Evolutionary conservation across 2,888 invertebrate species (phyloP), one percentile per base, ranked within the genome.

Genomic region (Mycogona germanica): DNA sequence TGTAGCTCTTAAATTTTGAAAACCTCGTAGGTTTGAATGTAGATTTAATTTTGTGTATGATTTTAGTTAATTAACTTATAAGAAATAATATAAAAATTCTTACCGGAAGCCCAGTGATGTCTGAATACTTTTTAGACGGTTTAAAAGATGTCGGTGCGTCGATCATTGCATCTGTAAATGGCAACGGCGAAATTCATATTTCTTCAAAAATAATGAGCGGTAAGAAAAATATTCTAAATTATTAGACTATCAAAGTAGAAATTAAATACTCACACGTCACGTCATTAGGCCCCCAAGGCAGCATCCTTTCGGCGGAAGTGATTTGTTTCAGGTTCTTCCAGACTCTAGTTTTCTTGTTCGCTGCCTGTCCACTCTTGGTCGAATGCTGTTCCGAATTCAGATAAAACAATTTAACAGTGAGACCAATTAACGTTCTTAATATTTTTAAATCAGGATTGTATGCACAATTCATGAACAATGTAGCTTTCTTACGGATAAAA

Each of bases 261-360:
- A n/a, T n/a, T n/a, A n/a, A n/a, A 2, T 7, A 32, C 46, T 45
- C 25, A 84, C 84, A 91, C 63, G 85, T 78, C 53, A 87, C 79
- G 50, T 80, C 78, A 65, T 84, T 80, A 56, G 79, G 76, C 21
- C 81, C 78, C 87, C 88, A 87, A 2, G 82, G 81, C 55, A 87
- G 71, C 26, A 79, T 68, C 67, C 83, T 78, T 66, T 92, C 91
- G 38, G 84, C 80, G 1, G 87, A 75, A 48, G 87, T 72, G 63
- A 92, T 87, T 75, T 92, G 91, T 68, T 91, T 91, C 46, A 91
- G 68, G 5, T 87, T 87, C 67, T 86, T 82, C 87, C 89, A 91
- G 60, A 83, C 79, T 61, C 85, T 78, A 67, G 87, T 88, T 66
- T 87, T 89, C 60, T 78, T 73, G 12, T 65, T 66, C 7, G 67